phyloP scores from a whole-genome alignment of 1,140 invertebrate genomes.

The Diprion similis region DNA sequence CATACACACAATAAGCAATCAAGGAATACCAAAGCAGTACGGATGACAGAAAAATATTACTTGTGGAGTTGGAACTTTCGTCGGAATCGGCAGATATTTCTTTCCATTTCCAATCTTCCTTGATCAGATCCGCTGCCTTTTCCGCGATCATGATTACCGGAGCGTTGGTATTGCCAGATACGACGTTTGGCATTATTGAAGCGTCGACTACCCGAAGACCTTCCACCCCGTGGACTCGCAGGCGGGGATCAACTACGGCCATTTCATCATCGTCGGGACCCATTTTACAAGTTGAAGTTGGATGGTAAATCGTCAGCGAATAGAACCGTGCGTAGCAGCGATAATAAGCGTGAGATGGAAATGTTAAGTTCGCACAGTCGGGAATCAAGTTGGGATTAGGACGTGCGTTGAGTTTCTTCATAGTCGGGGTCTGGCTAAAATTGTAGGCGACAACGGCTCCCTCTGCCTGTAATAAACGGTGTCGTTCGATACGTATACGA shows the following conservation, averaged over 20 bases:
- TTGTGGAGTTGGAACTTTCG: too few relatives aligned
- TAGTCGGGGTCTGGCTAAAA: constrained; percentile 51
- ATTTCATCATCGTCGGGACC: constrained; percentile 42
- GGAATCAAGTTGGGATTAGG: constrained; percentile 46
- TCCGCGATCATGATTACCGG: constrained; percentile 82
- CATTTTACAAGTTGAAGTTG: constrained; percentile 56
- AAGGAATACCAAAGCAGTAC: too few relatives aligned
- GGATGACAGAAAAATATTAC: too few relatives aligned
- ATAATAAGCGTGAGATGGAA: constrained; percentile 49
- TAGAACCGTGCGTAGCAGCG: constrained; percentile 41
- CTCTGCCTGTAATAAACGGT: constrained; percentile 37
- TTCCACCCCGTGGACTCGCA: constrained; percentile 76
- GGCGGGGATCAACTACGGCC: constrained; percentile 67
- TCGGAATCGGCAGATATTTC: too few relatives aligned
- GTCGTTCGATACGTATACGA: background rate
- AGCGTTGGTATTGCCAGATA: constrained; percentile 70
- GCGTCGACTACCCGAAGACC: constrained; percentile 77
- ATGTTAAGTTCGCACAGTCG: constrained; percentile 43
- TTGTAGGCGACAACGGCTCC: constrained; percentile 55
- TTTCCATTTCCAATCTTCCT: constrained; percentile 82
- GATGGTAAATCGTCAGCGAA: constrained; percentile 47
- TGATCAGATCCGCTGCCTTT: constrained; percentile 82
- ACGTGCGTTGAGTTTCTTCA: constrained; percentile 49
- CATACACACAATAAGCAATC: too few relatives aligned
- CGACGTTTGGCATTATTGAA: constrained; percentile 65